Evolutionary conservation across 2,113 vertebrate genomes (phyloP).

Genomic region (Pycnonotus jocosus): DNA sequence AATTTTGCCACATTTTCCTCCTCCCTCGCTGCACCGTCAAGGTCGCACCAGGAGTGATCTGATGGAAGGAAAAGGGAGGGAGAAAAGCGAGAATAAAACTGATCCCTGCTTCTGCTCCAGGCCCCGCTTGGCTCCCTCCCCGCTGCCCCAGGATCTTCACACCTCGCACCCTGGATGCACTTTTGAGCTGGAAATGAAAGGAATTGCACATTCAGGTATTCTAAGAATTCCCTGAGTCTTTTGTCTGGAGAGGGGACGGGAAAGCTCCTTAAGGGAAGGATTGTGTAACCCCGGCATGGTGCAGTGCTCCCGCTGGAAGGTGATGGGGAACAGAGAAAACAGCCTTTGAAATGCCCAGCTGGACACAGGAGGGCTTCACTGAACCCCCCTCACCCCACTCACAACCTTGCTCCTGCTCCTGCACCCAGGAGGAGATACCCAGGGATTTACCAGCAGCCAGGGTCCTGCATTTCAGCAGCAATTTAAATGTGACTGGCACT

Average conservation of each 20-base stretch:
- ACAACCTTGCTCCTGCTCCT: not conserved
- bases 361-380: not conserved
- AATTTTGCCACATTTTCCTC: not conserved
- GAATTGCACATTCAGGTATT: not conserved
- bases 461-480: not conserved
- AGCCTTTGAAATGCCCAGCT: not conserved
- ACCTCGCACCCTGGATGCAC: not conserved
- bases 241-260: not conserved
- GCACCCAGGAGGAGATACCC: not conserved
- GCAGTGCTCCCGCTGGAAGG: not conserved
- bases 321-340: not conserved
- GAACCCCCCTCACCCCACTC: not conserved
- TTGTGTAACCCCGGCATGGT: not conserved
- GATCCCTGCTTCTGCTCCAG: not conserved
- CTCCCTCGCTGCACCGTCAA: not conserved
- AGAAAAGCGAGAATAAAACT: not conserved
- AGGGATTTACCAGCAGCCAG: not conserved
- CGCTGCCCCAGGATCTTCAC: accelerated
- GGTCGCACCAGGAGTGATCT: not conserved
- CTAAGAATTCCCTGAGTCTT: not conserved
- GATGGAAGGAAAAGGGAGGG: not conserved
- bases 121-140: not conserved
- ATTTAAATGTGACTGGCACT: not conserved
- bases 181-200: not conserved
- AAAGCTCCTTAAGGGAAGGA: not conserved